A percentile compares a stretch with the other conserved stretches of the same genome.
Conservation (phyloP, 2,113 vertebrate genomes). For the Axis porcinus region DNA sequence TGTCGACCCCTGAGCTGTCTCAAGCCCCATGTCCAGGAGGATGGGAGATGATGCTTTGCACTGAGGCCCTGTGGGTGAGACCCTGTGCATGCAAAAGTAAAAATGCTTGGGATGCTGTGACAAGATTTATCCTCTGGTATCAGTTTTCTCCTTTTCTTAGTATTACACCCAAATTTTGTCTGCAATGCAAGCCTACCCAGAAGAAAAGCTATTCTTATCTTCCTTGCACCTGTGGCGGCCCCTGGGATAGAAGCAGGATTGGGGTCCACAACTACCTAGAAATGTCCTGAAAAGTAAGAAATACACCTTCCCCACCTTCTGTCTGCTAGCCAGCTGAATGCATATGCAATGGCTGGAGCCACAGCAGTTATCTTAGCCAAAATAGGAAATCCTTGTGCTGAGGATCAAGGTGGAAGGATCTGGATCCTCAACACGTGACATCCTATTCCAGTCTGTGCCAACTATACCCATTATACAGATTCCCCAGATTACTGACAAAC, state of each 20-base stretch:
- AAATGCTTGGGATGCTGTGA: not conserved
- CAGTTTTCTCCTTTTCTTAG: not conserved
- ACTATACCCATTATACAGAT: not conserved
- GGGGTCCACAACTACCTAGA: not conserved
- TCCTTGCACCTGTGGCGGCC: not conserved
- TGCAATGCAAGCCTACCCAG: not conserved
- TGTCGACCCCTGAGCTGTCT: accelerated
- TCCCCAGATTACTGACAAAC: not conserved
- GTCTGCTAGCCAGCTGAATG: not conserved
- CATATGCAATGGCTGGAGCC: not conserved
- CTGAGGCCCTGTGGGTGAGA: accelerated
- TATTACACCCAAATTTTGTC: not conserved
- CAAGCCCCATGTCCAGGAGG: not conserved
- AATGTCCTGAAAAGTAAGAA: not conserved
- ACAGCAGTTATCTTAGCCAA: not conserved
- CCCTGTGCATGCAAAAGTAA: not conserved
- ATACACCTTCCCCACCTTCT: not conserved
- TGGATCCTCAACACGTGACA: not conserved
- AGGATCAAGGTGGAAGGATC: not conserved
- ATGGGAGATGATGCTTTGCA: too few species aligned
- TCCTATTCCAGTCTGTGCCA: not conserved
- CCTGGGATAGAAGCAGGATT: not conserved
- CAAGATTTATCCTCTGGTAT: not conserved
- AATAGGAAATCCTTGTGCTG: not conserved
- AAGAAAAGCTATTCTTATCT: not conserved